Evolutionary conservation across 2,113 vertebrate genomes (phyloP), one percentile per base, ranked within the genome.

Genomic region (Hymenochirus boettgeri): DNA sequence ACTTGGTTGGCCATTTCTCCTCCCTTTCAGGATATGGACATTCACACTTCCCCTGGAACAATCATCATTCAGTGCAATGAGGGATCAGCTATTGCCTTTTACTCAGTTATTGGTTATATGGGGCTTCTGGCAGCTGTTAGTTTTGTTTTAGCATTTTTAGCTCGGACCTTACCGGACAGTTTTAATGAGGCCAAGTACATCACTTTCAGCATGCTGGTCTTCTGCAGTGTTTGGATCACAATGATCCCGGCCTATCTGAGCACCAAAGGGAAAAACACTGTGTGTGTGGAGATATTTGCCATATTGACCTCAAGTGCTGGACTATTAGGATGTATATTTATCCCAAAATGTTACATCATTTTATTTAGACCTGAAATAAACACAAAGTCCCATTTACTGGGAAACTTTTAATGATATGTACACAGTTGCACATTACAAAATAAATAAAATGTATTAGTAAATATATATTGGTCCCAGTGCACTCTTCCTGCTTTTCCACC

Each of bases 11-110:
- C 61, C 26, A 63, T 13, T 21, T 51, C 31, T 37, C 65, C 72
- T 2, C 65, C 71, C 18, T 69, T 62, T 55, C 37, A 58, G 24
- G 46, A 67, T 27, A 9, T 67, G 22, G 47, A 63, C 23, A 39
- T 53, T 15, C 47, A 69, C 3, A 22, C 55, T 27, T n/a, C 31
- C 26, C 15, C 5, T 18, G 42, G 17, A 25, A 54, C 42, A 8
- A 71, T 65, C 50, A 64, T 71, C 22, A 24, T 46, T 35, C 19
- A 66, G 57, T 71, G 70, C 47, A 52, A 71, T 54, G 70, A 42
- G 39, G 39, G 39, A 12, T 42, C 39, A 42, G 39, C 39, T 42
- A 42, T 42, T 42, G 39, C 11, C 39, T 42, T 42, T 42, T 42
- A 42, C 39, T 42, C 39, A 42, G 39, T 42, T 42, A 42, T 42